Percentiles rank a stretch among this genome's conserved stretches.
phyloP scores from a whole-genome alignment of 2,888 invertebrate genomes.

The Andrena praecox region DNA sequence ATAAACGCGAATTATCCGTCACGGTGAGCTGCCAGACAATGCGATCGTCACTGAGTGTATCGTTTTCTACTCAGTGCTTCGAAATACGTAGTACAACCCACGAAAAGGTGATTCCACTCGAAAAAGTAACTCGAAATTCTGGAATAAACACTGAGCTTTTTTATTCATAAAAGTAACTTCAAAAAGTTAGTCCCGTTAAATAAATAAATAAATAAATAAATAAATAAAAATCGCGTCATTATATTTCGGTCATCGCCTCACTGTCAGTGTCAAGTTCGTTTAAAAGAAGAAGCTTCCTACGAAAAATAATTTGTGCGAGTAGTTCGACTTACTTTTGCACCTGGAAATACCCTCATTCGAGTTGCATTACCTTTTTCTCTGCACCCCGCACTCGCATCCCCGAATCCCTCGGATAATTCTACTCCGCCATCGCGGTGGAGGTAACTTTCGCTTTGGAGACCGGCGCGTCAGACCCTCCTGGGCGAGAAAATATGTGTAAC shows the following conservation, averaged over 20 bases:
- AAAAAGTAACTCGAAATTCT: not conserved
- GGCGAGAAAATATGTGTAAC: slow-evolving; percentile 7
- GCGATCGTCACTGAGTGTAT: not conserved
- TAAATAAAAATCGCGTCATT: not conserved
- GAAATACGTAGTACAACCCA: not conserved
- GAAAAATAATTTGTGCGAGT: not conserved
- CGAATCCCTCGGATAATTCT: not conserved
- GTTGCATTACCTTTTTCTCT: not conserved
- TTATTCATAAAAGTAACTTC: not conserved
- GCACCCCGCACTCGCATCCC: not conserved
- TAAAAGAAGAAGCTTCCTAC: no score
- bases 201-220: not conserved
- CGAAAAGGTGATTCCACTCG: not conserved
- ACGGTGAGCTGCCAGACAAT: not conserved
- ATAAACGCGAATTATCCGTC: slow-evolving; percentile 15
- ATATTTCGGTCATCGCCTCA: not conserved
- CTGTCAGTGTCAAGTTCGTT: not conserved
- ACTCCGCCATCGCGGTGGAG: not conserved
- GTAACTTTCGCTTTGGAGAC: not conserved
- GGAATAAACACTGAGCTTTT: not conserved
- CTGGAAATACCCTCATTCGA: not conserved
- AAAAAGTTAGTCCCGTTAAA: no score
- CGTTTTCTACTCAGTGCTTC: not conserved
- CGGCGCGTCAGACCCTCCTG: not conserved
- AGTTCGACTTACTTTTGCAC: not conserved